Conservation (phyloP, 2,797 vertebrate species). For the Lacerta viridis region DNA sequence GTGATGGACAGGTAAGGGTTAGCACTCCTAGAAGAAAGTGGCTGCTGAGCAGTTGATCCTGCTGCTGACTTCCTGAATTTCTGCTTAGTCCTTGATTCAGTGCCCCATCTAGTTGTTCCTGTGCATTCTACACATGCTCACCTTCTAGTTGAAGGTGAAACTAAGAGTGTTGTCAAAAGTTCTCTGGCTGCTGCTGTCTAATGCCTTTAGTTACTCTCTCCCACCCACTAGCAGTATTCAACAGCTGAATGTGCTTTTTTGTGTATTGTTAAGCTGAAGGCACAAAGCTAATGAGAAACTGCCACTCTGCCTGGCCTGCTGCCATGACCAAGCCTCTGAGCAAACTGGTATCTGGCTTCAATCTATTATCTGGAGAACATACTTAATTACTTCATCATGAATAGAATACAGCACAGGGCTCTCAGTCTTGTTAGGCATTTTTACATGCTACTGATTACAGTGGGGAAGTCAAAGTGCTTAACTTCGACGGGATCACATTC, state of each 20-base stretch:
- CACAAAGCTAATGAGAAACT: background rate
- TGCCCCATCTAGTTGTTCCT: background rate
- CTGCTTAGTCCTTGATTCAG: background rate
- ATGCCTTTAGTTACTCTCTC: background rate
- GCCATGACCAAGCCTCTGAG: background rate
- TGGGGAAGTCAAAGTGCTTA: background rate
- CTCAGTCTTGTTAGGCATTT: background rate
- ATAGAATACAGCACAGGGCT: background rate
- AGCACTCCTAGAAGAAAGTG: background rate
- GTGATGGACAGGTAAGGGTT: constrained; percentile 89
- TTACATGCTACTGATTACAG: background rate
- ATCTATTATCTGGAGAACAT: background rate
- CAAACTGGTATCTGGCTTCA: background rate
- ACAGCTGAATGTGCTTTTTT: background rate
- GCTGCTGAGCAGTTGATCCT: background rate
- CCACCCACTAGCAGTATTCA: background rate
- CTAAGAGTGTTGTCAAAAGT: background rate
- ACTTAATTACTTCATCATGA: background rate
- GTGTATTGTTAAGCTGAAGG: background rate
- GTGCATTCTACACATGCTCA: background rate
- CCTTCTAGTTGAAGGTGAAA: background rate
- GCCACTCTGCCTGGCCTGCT: background rate
- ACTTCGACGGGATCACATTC: too few relatives aligned
- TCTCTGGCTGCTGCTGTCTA: background rate
- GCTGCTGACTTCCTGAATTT: background rate